Percentiles rank a stretch among this genome's conserved stretches.
phyloP scores from a whole-genome alignment of 1,140 invertebrate genomes.

The Drosophila leontia region DNA sequence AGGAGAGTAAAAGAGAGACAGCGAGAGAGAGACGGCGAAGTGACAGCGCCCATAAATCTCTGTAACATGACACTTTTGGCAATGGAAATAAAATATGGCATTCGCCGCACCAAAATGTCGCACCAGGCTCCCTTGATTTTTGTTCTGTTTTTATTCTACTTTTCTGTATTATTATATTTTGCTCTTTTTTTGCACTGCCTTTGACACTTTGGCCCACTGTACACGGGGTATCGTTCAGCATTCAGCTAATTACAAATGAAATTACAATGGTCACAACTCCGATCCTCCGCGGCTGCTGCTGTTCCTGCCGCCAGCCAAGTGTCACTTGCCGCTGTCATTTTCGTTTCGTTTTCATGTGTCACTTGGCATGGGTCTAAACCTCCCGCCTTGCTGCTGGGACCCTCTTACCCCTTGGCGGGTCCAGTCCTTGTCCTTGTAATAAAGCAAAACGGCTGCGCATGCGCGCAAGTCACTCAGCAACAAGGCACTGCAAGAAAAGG shows the following conservation, averaged over 20 bases:
- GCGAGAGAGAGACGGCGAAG: conserved; percentile 30
- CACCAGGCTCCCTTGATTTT: conserved; percentile 53
- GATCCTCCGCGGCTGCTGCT: conserved; percentile 31
- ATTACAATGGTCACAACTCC: conserved; percentile 63
- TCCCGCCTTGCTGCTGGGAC: conserved; percentile 9
- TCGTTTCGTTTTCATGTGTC: conserved; percentile 82
- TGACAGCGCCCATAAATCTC: conserved; percentile 84
- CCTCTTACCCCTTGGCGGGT: conserved; percentile 6
- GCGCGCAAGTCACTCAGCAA: conserved; percentile 62
- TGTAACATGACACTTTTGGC: conserved; percentile 85
- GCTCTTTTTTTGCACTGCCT: conserved; percentile 39
- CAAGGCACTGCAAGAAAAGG: conserved; percentile 13
- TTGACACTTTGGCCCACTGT: conserved; percentile 61
- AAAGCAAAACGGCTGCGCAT: conserved; percentile 81
- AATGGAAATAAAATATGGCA: conserved; percentile 85
- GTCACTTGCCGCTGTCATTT: conserved; percentile 81
- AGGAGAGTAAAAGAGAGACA: conserved; percentile 15
- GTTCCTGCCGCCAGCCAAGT: conserved; percentile 66
- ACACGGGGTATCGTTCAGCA: conserved; percentile 60
- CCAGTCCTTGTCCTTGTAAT: conserved; percentile 64
- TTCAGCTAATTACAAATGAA: conserved; percentile 83
- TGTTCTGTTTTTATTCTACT: conserved; percentile 6
- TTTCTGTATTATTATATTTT: conserved; percentile 10
- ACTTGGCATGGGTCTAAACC: conserved; percentile 66
- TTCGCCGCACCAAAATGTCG: conserved; percentile 80